Percentiles rank a stretch among this genome's conserved stretches.
phyloP scores from a whole-genome alignment of 1,140 invertebrate genomes.

The Bradysia coprophila region DNA sequence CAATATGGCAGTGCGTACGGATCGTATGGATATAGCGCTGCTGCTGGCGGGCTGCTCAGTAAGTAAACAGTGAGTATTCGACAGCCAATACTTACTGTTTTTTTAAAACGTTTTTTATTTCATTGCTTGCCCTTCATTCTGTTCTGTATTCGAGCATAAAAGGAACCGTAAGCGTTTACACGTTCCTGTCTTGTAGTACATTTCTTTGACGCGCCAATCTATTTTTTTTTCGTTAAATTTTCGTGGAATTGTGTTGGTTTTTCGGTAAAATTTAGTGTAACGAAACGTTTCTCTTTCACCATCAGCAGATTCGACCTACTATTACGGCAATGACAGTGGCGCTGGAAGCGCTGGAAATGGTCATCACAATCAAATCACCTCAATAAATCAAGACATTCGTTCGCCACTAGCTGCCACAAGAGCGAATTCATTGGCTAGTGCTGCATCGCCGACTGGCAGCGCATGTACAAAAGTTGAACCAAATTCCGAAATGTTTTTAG shows the following conservation, averaged over 20 bases:
- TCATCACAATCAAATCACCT: conserved; percentile 27
- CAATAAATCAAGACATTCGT: conserved; percentile 27
- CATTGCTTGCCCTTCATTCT: not conserved
- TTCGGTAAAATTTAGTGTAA: too few species aligned
- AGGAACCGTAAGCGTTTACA: too few species aligned
- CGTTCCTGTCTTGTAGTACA: too few species aligned
- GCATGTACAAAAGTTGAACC: conserved; percentile 44
- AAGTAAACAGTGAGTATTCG: conserved; percentile 55
- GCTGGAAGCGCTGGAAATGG: conserved; percentile 10
- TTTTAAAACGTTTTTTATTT: not conserved
- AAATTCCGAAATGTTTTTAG: conserved; percentile 21
- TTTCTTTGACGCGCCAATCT: too few species aligned
- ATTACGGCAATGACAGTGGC: conserved; percentile 23
- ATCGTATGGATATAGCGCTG: conserved; percentile 48
- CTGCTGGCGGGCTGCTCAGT: conserved; percentile 59
- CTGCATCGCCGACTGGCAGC: conserved; percentile 50
- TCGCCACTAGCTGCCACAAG: conserved; percentile 48
- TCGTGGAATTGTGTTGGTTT: too few species aligned
- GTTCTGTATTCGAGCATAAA: conserved; percentile 1
- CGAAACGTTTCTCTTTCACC: conserved; percentile 10
- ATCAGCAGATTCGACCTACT: conserved; percentile 45
- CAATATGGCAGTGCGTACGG: conserved; percentile 54
- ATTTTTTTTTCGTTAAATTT: too few species aligned
- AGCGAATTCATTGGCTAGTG: conserved; percentile 46
- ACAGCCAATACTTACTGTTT: conserved; percentile 13